Evolutionary conservation across 2,113 vertebrate genomes (phyloP).

Genomic region (Rhagologus leucostigma): DNA sequence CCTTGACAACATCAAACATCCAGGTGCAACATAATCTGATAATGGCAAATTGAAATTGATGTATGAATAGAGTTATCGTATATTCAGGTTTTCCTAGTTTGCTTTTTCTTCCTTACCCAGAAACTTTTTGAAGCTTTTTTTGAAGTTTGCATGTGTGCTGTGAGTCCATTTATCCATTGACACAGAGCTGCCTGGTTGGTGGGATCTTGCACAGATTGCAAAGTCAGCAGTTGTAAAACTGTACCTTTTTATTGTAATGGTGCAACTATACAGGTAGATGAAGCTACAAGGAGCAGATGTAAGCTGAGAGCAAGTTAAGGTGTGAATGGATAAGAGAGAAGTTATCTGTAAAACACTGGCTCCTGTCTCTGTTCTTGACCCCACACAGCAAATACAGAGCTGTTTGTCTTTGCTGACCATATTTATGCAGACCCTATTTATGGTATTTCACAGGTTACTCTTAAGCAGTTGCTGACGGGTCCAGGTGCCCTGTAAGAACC

Average conservation of each 20-base stretch:
- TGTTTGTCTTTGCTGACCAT: neutral
- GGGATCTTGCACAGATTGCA: neutral
- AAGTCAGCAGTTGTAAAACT: neutral
- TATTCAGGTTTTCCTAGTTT: neutral
- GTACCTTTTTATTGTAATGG: neutral
- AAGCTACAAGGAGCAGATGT: neutral
- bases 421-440: neutral
- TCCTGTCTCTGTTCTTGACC: neutral
- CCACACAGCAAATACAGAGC: neutral
- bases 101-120: neutral
- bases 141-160: neutral
- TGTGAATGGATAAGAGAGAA: neutral
- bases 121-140: neutral
- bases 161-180: neutral
- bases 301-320: neutral
- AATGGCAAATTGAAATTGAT: neutral
- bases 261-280: neutral
- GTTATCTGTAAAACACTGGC: neutral
- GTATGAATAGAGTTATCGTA: neutral
- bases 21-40: conserved; percentile 33
- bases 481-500: neutral
- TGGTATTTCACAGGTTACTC: neutral
- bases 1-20: conserved; percentile 18
- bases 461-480: neutral
- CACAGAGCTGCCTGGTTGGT: neutral